These are phyloP conservation scores for Drosophila melanosoma DNA, from an alignment of 2,888 invertebrate species.

Conservation along the genomic window DNA sequence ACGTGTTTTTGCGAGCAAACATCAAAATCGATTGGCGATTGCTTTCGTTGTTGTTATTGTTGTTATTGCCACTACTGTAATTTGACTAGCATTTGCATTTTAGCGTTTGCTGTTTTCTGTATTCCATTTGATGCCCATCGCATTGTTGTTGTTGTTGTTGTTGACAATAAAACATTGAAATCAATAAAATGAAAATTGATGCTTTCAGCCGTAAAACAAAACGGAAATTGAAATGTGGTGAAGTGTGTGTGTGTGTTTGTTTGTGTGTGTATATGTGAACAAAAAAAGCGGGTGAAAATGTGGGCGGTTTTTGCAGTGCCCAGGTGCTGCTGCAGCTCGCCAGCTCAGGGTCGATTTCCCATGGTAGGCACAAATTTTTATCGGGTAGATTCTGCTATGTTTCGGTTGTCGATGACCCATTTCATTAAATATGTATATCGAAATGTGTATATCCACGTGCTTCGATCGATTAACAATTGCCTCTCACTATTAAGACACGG, in stretches of 20 bases:
- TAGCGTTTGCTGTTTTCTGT: slow-evolving; percentile 41
- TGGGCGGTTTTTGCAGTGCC: slow-evolving; percentile 2
- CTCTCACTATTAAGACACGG: slow-evolving; percentile 5
- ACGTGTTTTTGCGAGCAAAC: slow-evolving; percentile 13
- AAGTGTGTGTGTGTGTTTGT: slow-evolving; percentile 15
- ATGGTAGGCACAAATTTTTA: slow-evolving; percentile 19
- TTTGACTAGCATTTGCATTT: slow-evolving; percentile 57
- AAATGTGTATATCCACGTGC: background rate
- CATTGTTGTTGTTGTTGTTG: slow-evolving; percentile 33
- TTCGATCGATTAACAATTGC: slow-evolving; percentile 41
- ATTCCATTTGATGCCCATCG: slow-evolving; percentile 30
- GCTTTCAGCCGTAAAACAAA: slow-evolving; percentile 79
- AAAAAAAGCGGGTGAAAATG: background rate
- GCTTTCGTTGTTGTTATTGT: slow-evolving; percentile 7
- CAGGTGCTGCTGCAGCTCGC: slow-evolving; percentile 26
- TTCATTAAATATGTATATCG: slow-evolving; percentile 32
- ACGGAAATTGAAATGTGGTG: slow-evolving; percentile 79
- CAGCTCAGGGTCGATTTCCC: slow-evolving; percentile 44
- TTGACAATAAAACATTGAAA: slow-evolving; percentile 75
- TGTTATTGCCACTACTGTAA: slow-evolving; percentile 31
- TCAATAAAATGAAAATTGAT: slow-evolving; percentile 81
- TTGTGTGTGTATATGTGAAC: background rate
- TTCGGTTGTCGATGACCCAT: slow-evolving; percentile 22
- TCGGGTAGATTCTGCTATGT: slow-evolving; percentile 6
- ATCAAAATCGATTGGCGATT: slow-evolving; percentile 24